phyloP scores from a whole-genome alignment of 2,797 vertebrate species.

The Adelosebastes latens region DNA sequence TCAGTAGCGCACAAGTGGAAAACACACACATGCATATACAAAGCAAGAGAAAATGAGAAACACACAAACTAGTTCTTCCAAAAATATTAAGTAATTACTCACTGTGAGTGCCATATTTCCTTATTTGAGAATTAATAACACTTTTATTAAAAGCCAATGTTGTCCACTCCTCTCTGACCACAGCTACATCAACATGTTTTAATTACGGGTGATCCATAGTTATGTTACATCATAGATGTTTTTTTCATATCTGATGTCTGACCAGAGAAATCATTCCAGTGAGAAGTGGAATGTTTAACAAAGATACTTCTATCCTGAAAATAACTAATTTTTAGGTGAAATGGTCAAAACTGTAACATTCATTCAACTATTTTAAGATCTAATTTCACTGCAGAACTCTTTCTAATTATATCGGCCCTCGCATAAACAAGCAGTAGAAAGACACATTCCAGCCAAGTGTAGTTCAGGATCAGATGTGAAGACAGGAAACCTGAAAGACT shows the following conservation, averaged over 20 bases:
- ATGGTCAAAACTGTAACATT: neutral
- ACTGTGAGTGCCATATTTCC: neutral
- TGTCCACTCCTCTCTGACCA: neutral
- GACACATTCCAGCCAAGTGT: neutral
- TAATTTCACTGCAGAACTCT: neutral
- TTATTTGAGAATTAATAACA: slow-evolving; percentile 12
- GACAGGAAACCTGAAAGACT: slow-evolving; percentile 11
- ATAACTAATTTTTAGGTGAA: neutral
- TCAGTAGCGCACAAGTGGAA: slow-evolving; percentile 16
- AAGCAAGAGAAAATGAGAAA: slow-evolving; percentile 2
- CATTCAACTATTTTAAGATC: neutral
- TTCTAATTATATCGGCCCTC: neutral
- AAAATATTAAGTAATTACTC: slow-evolving; percentile 17
- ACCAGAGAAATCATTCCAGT: neutral
- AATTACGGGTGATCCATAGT: neutral
- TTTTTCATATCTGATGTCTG: slow-evolving; percentile 7
- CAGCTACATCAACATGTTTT: neutral
- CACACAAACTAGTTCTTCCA: slow-evolving; percentile 14
- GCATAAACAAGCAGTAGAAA: neutral
- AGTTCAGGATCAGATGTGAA: slow-evolving; percentile 3
- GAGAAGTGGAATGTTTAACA: neutral
- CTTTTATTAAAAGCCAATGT: neutral
- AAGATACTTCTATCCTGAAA: neutral
- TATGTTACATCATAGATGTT: neutral
- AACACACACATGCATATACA: slow-evolving; percentile 3